Evolutionary conservation across 2,113 vertebrate species (phyloP).

Genomic region (Amblyopsis rosae): DNA sequence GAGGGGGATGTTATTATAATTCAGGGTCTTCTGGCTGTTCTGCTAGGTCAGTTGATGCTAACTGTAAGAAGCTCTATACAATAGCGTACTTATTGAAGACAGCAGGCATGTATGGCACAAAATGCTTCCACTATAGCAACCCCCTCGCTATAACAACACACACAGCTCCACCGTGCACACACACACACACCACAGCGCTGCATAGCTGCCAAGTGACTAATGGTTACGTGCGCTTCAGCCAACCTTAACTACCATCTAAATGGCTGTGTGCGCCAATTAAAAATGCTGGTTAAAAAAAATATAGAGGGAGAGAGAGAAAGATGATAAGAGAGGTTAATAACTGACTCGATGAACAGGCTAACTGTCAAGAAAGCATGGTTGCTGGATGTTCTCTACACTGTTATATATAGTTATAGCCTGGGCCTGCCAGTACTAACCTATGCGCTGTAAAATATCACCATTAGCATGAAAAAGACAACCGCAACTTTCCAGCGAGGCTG

Average conservation of each 20-base stretch:
- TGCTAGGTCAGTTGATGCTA: conserved; percentile 24
- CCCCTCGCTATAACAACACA: neutral
- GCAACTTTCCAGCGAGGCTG: conserved; percentile 57
- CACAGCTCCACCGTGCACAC: conserved; percentile 3
- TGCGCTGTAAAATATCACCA: conserved; percentile 44
- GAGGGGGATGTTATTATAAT: conserved; percentile 49
- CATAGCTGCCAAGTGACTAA: conserved; percentile 30
- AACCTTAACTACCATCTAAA: conserved; percentile 20
- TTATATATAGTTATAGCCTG: conserved; percentile 57
- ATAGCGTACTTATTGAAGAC: conserved; percentile 54
- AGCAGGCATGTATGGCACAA: conserved; percentile 48
- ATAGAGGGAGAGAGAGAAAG: neutral
- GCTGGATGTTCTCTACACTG: conserved; percentile 37
- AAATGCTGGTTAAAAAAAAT: neutral
- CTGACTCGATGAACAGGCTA: conserved; percentile 34
- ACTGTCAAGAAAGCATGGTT: conserved; percentile 54
- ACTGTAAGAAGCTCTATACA: conserved; percentile 28
- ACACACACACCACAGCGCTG: neutral
- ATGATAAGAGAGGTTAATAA: conserved; percentile 34
- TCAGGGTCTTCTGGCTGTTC: conserved; percentile 46
- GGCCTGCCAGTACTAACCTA: conserved; percentile 25
- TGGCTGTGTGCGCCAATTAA: conserved; percentile 2
- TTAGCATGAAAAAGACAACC: conserved; percentile 39
- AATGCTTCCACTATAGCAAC: conserved; percentile 21
- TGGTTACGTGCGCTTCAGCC: conserved; percentile 3